Conservation (phyloP, 2,888 invertebrate genomes). For the Sarcophaga subvicina region DNA sequence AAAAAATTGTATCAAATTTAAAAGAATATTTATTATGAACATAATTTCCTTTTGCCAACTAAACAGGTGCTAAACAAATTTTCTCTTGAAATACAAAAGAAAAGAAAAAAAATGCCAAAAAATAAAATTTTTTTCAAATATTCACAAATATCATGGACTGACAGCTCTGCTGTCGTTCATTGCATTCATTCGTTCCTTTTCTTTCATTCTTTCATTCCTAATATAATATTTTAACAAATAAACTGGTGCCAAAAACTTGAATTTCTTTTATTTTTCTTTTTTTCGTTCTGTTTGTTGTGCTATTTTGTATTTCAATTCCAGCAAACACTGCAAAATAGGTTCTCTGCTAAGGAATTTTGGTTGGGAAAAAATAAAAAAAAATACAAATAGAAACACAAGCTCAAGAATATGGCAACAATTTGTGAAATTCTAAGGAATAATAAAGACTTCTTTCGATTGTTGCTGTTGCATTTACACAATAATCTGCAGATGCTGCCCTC, state of each 20-base stretch:
- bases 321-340: constrained; percentile 38
- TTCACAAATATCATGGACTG: constrained; percentile 13
- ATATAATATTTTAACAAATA: constrained; percentile 55
- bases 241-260: constrained; percentile 46
- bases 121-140: not conserved
- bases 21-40: too few relatives aligned
- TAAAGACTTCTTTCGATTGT: not conserved
- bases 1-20: too few relatives aligned
- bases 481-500: constrained; percentile 56
- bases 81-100: constrained; percentile 1
- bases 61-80: constrained; percentile 61
- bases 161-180: constrained; percentile 8
- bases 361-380: not conserved
- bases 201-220: constrained; percentile 16
- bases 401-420: not conserved
- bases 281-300: not conserved
- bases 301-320: constrained; percentile 34
- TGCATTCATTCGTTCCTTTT: not conserved
- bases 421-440: not conserved
- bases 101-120: too few relatives aligned
- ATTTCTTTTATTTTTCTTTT: not conserved
- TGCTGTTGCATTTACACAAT: constrained; percentile 50
- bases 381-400: not conserved
- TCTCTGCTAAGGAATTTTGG: not conserved
- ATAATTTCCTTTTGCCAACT: not conserved